A percentile compares a stretch with the other conserved stretches of the same genome.
Conservation (phyloP, 1,140 invertebrate genomes). For the Penaeus indicus region DNA sequence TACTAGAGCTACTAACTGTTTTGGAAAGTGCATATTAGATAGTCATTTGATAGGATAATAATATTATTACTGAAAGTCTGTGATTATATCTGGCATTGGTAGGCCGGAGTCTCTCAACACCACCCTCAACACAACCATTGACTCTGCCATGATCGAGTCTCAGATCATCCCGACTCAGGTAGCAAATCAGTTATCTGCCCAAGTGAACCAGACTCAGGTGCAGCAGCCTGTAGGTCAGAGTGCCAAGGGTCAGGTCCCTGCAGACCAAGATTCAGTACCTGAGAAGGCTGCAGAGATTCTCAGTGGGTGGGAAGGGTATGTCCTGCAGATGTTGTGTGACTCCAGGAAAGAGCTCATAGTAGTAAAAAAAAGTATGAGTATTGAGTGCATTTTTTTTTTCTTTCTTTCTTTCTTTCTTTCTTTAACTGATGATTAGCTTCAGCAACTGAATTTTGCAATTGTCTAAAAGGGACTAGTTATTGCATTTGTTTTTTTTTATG, state of each 20-base stretch:
- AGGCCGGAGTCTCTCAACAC: constrained; percentile 66
- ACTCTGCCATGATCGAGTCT: constrained; percentile 58
- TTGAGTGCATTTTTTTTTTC: no score
- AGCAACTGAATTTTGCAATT: no score
- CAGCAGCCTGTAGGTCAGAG: constrained; percentile 25
- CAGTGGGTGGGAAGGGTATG: constrained; percentile 62
- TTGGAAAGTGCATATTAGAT: no score
- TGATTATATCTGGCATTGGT: constrained; percentile 31
- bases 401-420: no score
- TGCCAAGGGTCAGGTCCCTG: constrained; percentile 17
- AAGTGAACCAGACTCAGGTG: not conserved
- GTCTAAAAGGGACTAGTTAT: no score
- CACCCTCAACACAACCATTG: constrained; percentile 65
- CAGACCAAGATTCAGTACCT: constrained; percentile 1
- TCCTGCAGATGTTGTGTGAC: constrained; percentile 30
- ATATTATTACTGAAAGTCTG: not conserved
- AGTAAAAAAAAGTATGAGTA: no score
- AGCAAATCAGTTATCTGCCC: not conserved
- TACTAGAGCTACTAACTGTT: no score
- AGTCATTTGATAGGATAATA: no score
- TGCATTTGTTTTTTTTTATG: no score
- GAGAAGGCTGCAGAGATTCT: constrained; percentile 54
- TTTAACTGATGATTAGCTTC: no score
- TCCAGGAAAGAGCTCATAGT: constrained; percentile 18
- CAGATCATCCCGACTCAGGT: constrained; percentile 48